Percentiles rank a stretch among this genome's conserved stretches.
These are phyloP conservation scores for Ypsolopha scabrella DNA, from an alignment of 2,888 invertebrate species.

Conservation along the genomic window DNA sequence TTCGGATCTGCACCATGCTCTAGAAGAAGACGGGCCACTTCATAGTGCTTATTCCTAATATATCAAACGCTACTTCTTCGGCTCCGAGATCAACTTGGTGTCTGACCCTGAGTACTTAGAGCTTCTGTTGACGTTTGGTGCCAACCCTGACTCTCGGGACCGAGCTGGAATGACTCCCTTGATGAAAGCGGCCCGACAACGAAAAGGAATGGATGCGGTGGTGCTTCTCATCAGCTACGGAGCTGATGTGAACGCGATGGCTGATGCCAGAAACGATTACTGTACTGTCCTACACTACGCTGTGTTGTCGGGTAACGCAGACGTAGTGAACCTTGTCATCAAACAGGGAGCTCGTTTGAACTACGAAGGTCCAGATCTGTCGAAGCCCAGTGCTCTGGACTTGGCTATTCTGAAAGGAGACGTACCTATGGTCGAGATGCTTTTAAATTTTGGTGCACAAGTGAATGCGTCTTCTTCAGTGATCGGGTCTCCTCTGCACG, in stretches of 20 bases:
- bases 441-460: slow-evolving; percentile 79
- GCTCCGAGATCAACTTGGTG: slow-evolving; percentile 90
- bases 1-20: slow-evolving; percentile 91
- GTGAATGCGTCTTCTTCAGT: slow-evolving; percentile 85
- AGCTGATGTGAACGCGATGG: slow-evolving; percentile 88
- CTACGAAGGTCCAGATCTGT: slow-evolving; percentile 71
- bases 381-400: slow-evolving; percentile 85
- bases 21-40: slow-evolving; percentile 77
- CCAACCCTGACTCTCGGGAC: slow-evolving; percentile 88
- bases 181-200: slow-evolving; percentile 89
- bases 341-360: slow-evolving; percentile 85
- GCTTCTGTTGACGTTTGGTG: slow-evolving; percentile 85
- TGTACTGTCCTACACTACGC: slow-evolving; percentile 92
- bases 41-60: no score
- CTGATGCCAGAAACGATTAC: slow-evolving; percentile 88
- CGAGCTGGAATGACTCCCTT: slow-evolving; percentile 89
- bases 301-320: slow-evolving; percentile 81
- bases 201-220: slow-evolving; percentile 81
- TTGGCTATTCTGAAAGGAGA: slow-evolving; percentile 88
- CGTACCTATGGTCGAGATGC: slow-evolving; percentile 75
- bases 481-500: slow-evolving; percentile 85
- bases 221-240: slow-evolving; percentile 82
- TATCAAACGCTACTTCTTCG: slow-evolving; percentile 92
- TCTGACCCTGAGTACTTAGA: slow-evolving; percentile 86
- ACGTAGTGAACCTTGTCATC: slow-evolving; percentile 82